Evolutionary conservation across 2,113 vertebrate species (phyloP).

Genomic region (Abramis brama): DNA sequence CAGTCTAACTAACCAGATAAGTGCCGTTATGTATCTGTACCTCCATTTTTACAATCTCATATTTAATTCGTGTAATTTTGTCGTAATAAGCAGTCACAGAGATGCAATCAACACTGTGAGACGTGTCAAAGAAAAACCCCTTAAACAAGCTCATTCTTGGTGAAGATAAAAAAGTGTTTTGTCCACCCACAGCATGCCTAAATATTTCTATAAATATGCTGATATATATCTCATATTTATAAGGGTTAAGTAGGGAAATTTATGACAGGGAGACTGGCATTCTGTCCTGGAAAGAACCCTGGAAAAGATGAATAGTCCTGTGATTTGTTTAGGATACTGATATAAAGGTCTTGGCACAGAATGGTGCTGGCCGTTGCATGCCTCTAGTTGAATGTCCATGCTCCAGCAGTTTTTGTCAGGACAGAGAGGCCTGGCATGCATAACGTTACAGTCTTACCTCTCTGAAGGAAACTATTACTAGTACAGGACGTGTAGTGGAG

Average conservation of each 20-base stretch:
- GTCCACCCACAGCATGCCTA: slow-evolving; percentile 73
- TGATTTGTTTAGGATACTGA: slow-evolving; percentile 45
- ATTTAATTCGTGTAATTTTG: background rate
- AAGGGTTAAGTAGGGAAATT: slow-evolving; percentile 36
- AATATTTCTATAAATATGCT: slow-evolving; percentile 74
- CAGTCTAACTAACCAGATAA: background rate
- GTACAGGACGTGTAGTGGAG: background rate
- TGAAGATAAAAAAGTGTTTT: slow-evolving; percentile 56
- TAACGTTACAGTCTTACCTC: slow-evolving; percentile 49
- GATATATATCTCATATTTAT: slow-evolving; percentile 59
- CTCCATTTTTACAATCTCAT: background rate
- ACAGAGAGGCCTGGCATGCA: slow-evolving; percentile 52
- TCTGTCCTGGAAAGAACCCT: slow-evolving; percentile 6
- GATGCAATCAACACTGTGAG: slow-evolving; percentile 61
- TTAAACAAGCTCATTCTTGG: slow-evolving; percentile 54
- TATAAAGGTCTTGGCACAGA: slow-evolving; percentile 49
- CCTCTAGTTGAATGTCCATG: slow-evolving; percentile 55
- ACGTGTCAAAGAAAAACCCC: slow-evolving; percentile 38
- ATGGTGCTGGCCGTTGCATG: slow-evolving; percentile 50
- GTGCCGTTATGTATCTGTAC: slow-evolving; percentile 24
- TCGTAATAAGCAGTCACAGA: background rate
- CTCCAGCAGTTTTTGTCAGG: slow-evolving; percentile 43
- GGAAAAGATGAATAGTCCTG: slow-evolving; percentile 27
- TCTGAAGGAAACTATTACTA: slow-evolving; percentile 49
- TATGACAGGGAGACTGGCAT: slow-evolving; percentile 16